These are phyloP conservation scores for Acronicta aceris DNA, from an alignment of 2,888 invertebrate genomes.

Conservation along the genomic window DNA sequence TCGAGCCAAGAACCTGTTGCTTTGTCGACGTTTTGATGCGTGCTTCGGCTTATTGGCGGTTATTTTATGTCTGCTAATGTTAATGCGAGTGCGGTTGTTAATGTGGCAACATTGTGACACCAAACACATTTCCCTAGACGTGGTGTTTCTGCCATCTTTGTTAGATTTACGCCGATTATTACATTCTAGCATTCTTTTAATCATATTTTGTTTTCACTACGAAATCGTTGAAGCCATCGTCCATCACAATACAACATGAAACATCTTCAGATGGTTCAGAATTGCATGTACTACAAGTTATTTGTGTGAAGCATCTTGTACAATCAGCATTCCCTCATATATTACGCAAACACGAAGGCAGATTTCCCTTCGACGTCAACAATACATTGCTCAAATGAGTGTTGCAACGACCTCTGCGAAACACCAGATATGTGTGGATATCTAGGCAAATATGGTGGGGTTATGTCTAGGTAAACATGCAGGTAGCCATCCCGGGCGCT, in stretches of 20 bases:
- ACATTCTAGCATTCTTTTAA: slow-evolving; percentile 30
- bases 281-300: slow-evolving; percentile 68
- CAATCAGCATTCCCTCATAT: slow-evolving; percentile 73
- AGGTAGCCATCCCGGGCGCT: slow-evolving; percentile 83
- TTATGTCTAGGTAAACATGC: slow-evolving; percentile 79
- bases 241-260: slow-evolving; percentile 17
- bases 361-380: slow-evolving; percentile 84
- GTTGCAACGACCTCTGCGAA: slow-evolving; percentile 78
- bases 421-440: slow-evolving; percentile 78
- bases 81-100: slow-evolving; percentile 80
- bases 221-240: slow-evolving; percentile 10
- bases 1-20: slow-evolving; percentile 87
- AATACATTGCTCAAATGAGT: slow-evolving; percentile 80
- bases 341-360: slow-evolving; percentile 77
- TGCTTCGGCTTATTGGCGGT: slow-evolving; percentile 87
- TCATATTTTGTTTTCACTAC: slow-evolving; percentile 49
- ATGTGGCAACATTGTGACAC: slow-evolving; percentile 82
- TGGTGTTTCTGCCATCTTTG: slow-evolving; percentile 52
- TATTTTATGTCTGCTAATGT: slow-evolving; percentile 87
- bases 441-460: slow-evolving; percentile 79
- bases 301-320: slow-evolving; percentile 74
- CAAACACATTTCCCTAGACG: slow-evolving; percentile 52
- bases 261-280: slow-evolving; percentile 31
- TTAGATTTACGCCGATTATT: slow-evolving; percentile 54
- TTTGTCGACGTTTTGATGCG: slow-evolving; percentile 86